Evolutionary conservation across 1,140 invertebrate genomes (phyloP), one percentile per base, ranked within the genome.

Genomic region (Bombus fervidus): DNA sequence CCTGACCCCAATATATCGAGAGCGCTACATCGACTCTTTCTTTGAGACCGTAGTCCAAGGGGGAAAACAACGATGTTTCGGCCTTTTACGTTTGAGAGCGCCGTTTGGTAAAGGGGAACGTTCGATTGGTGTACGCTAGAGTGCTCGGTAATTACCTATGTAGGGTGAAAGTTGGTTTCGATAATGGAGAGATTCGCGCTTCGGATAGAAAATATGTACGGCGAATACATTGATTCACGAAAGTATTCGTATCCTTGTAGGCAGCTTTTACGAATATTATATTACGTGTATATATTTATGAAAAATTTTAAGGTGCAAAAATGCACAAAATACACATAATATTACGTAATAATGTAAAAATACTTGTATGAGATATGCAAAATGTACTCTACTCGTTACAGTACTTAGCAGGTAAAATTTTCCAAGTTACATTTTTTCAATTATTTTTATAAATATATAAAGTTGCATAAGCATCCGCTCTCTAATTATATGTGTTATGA

Each of bases 1-100:
- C 37, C 43, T 64, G 72, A 57, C 68, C 41, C 43, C 64, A 79
- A 88, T 87, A 87, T 87, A 88, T 76, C 75, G 62, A 83, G 28
- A 59, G 34, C n/a, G 28, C 12, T 62, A 13, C 6, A 18, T 43
- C 12, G 12, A n/a, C 4, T 15, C 59, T 8, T 59, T 22, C 81
- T 82, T 82, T 82, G 81, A 66, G 39, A 39, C 57, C 22, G 59
- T n/a, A 62, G 28, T 28, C 13, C 12, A 3, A 10, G 57, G 18
- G 22, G 39, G 18, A 57, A 53, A 73, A 74, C 22, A 62, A 6
- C 53, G n/a, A 57, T 59, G 68, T 81, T 81, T 73, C 79, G 69
- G 69, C 18, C 53, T 59, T 62, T 73, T n/a, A 74, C 69, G 47
- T 82, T 82, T 28, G 31, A n/a, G 47, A 57, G 66, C 39, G n/a